Evolutionary conservation across 2,888 invertebrate genomes (phyloP).

Genomic region (Aproaerema taeniolella): DNA sequence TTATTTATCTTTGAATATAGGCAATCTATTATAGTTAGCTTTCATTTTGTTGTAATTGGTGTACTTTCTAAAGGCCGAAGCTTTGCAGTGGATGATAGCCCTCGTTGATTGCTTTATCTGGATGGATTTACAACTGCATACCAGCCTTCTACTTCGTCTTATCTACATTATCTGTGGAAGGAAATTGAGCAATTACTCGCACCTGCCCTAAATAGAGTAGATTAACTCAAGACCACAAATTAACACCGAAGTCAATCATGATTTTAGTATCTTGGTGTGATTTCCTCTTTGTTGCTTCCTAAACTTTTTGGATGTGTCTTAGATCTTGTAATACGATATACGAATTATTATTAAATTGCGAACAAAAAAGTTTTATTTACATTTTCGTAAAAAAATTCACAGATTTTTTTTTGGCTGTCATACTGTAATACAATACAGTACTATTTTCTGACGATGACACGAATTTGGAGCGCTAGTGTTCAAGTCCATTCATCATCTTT

Average conservation of each 20-base stretch:
- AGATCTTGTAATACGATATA: neutral
- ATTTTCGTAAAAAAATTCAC: too few relatives aligned
- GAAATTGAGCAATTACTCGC: conserved; percentile 27
- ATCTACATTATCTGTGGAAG: conserved; percentile 35
- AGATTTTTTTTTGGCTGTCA: too few relatives aligned
- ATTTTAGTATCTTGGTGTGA: neutral
- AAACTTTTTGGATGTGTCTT: neutral
- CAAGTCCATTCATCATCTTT: too few relatives aligned
- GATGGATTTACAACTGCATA: conserved; percentile 34
- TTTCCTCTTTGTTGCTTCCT: neutral
- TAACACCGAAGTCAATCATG: conserved; percentile 1
- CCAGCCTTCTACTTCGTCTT: conserved; percentile 6
- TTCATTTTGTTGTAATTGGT: conserved; percentile 29
- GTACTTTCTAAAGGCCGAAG: conserved; percentile 29
- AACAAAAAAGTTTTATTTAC: neutral
- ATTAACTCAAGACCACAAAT: conserved; percentile 1
- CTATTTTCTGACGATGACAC: too few relatives aligned
- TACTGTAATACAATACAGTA: too few relatives aligned
- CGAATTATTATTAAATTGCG: neutral
- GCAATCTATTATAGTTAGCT: conserved; percentile 19
- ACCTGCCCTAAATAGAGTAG: conserved; percentile 1
- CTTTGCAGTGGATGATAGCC: conserved; percentile 28
- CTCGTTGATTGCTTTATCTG: conserved; percentile 36
- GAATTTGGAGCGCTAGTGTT: too few relatives aligned
- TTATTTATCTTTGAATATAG: too few relatives aligned